Evolutionary conservation across 2,888 invertebrate species (phyloP).

Genomic region (Agrotis clavis): DNA sequence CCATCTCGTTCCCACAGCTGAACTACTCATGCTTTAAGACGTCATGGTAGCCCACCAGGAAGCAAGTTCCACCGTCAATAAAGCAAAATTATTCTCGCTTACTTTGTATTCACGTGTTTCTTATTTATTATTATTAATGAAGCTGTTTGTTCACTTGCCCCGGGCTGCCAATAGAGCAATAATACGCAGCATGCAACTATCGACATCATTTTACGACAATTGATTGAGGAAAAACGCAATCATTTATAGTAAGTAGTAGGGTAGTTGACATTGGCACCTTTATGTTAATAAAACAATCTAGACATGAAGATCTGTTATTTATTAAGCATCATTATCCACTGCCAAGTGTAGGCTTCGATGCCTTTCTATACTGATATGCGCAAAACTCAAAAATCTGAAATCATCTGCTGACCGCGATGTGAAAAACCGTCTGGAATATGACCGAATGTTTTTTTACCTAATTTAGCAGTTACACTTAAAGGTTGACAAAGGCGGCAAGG

Average conservation of each 20-base stretch:
- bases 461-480: no score
- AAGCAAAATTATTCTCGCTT: neutral
- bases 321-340: neutral
- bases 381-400: no score
- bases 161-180: constrained; percentile 26
- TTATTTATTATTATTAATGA: constrained; percentile 26
- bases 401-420: no score
- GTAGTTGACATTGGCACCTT: constrained; percentile 13
- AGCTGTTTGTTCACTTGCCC: neutral
- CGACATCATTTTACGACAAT: constrained; percentile 8
- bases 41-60: no score
- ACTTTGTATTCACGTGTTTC: constrained; percentile 29
- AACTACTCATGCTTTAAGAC: no score
- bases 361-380: no score
- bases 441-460: no score
- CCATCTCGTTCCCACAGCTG: no score
- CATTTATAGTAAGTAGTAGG: neutral
- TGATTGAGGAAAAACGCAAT: constrained; percentile 30
- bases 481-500: neutral
- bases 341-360: no score
- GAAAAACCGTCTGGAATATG: no score
- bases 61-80: constrained; percentile 1
- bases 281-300: constrained; percentile 18
- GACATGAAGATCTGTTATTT: neutral
- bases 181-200: constrained; percentile 8